Base-by-base conservation (phyloP, 2,113 vertebrate species). In the Lipophrys pholis region DNA sequence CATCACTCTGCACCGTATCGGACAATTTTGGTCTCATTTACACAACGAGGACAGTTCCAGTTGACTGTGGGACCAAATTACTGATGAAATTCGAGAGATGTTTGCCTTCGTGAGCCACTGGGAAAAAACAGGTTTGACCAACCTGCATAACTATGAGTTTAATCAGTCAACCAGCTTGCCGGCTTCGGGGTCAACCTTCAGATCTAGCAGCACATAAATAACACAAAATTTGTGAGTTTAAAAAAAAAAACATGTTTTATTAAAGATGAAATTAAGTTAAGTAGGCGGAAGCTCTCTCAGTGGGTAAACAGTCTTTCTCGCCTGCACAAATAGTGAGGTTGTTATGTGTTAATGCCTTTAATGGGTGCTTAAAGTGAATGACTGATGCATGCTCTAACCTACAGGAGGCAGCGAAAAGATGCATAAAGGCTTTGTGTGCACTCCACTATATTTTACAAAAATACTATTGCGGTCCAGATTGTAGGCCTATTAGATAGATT, bases 401-500 rank as follows among this genome's bases (percentile, higher is more conserved):
- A 42, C 11, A 66, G 40, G 54, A 66, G 16, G 12, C 41, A 72
- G 50, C 35, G 8, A 56, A 52, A 14, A 42, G 17, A 21, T 63
- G n/a, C 7, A 35, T 42, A 16, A 21, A 59, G 60, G 56, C 12
- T 81, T 73, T 53, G 43, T 50, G 35, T 52, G 40, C 21, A 59
- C 42, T 48, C 52, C 39, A 42, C 36, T 55, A 50, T 38, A 49
- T 49, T 49, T 48, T 1, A 45, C 42, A 71, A 63, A 75, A 69
- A 61, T 10, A 21, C 40, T 59, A 40, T 11, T 66, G 57, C 53
- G 65, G 54, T 45, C 14, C 70, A 73, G 68, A 76, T 63, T 78
- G 66, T 30, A 42, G 38, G 57, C 17, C 74, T 64, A 81, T 84
- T 82, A 85, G 86, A 66, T 72, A 77, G 80, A 84, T 90, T 82